Conservation (phyloP, 2,113 vertebrate genomes). For the Orcinus orca region DNA sequence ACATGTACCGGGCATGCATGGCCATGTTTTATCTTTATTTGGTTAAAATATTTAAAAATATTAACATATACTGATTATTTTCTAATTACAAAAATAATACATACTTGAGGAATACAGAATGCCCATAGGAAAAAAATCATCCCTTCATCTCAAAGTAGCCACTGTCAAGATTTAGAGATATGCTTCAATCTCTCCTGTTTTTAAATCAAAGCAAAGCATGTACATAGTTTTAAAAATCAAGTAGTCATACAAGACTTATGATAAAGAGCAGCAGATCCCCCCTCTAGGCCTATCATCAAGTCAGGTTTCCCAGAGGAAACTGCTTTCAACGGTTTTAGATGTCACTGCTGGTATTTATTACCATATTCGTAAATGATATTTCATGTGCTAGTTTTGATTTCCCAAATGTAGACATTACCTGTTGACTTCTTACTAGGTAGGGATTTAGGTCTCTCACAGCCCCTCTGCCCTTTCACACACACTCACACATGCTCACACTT, state of each 20-base stretch:
- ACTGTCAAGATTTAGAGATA: neutral
- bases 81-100: neutral
- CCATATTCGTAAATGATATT: neutral
- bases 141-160: neutral
- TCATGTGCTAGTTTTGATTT: conserved; percentile 34
- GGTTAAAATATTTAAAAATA: neutral
- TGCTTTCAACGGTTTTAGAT: neutral
- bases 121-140: neutral
- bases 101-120: neutral
- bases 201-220: neutral
- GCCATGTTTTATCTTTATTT: neutral
- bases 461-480: neutral
- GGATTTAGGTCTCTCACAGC: neutral
- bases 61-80: neutral
- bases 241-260: neutral
- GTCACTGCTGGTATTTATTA: neutral
- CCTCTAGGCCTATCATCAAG: neutral
- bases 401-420: neutral
- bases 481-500: neutral
- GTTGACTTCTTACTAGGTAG: neutral
- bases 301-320: neutral
- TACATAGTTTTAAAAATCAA: neutral
- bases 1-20: neutral
- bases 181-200: neutral
- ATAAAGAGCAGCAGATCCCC: neutral